Percentiles rank a stretch among this genome's conserved stretches.
These are phyloP conservation scores for Oreochromis tanganicae DNA, from an alignment of 2,113 vertebrate genomes.

Conservation along the genomic window DNA sequence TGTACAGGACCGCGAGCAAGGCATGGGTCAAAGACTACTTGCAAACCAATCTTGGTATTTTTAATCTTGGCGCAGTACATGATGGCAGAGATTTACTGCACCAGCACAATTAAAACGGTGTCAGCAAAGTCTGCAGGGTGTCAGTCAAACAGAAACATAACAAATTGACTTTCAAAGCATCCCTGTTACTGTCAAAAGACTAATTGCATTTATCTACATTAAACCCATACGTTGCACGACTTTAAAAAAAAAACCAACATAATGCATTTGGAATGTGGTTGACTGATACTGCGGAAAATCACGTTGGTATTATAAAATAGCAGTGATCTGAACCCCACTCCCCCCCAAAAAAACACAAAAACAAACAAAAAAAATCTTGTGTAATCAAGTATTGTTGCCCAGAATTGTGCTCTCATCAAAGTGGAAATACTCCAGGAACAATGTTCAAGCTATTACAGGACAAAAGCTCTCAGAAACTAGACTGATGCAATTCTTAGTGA, in stretches of 20 bases:
- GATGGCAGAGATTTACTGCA: conserved; percentile 20
- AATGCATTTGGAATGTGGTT: not conserved
- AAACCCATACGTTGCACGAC: not conserved
- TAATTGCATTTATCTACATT: not conserved
- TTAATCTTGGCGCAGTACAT: conserved; percentile 16
- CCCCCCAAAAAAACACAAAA: not conserved
- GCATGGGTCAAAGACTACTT: conserved; percentile 27
- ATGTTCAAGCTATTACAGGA: not conserved
- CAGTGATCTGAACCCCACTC: too few species aligned
- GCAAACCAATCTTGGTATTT: conserved; percentile 36
- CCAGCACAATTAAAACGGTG: conserved; percentile 26
- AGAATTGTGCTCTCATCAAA: not conserved
- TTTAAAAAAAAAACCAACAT: not conserved
- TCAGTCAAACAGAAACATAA: conserved; percentile 20
- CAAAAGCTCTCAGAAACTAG: not conserved
- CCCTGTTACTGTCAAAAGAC: conserved; percentile 5
- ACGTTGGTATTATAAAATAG: not conserved
- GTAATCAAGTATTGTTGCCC: not conserved
- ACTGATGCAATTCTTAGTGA: not conserved
- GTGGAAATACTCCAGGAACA: not conserved
- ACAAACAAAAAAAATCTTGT: not conserved
- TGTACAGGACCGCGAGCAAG: not conserved
- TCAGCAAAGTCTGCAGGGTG: conserved; percentile 19
- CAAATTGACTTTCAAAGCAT: conserved; percentile 1
- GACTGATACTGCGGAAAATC: not conserved